These are phyloP conservation scores for Anas bernieri DNA, from an alignment of 2,797 vertebrate species.

Conservation along the genomic window DNA sequence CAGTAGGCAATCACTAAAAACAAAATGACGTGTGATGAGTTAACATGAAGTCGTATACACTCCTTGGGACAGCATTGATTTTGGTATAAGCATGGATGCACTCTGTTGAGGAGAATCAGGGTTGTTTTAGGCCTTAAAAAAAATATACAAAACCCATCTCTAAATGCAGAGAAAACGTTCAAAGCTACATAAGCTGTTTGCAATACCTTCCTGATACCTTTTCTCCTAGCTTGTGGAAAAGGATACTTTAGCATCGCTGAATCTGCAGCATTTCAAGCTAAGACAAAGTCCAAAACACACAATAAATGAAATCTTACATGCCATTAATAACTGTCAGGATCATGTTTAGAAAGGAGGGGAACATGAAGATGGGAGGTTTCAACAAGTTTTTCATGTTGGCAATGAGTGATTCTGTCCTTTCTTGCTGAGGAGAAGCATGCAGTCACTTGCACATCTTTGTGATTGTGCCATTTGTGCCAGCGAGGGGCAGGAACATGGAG, in stretches of 20 bases:
- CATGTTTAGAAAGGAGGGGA: rapidly evolving
- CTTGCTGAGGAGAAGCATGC: neutral
- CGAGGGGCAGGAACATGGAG: neutral
- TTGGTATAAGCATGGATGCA: neutral
- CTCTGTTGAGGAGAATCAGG: neutral
- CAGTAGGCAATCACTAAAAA: neutral
- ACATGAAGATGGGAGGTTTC: neutral
- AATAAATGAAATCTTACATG: neutral
- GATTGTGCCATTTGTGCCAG: rapidly evolving
- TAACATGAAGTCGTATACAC: rapidly evolving
- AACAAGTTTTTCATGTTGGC: rapidly evolving
- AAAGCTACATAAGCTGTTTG: rapidly evolving
- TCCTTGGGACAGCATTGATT: neutral
- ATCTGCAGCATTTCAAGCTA: rapidly evolving
- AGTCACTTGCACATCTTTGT: neutral
- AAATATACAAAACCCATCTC: neutral
- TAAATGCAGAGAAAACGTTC: neutral
- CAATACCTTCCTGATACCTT: neutral
- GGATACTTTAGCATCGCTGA: neutral
- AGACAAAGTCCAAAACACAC: neutral
- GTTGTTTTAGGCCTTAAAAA: neutral
- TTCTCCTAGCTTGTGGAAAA: neutral
- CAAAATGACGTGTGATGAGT: neutral
- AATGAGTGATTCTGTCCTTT: neutral
- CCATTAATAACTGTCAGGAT: neutral